phyloP scores from a whole-genome alignment of 2,113 vertebrate genomes.

The Larimichthys crocea region DNA sequence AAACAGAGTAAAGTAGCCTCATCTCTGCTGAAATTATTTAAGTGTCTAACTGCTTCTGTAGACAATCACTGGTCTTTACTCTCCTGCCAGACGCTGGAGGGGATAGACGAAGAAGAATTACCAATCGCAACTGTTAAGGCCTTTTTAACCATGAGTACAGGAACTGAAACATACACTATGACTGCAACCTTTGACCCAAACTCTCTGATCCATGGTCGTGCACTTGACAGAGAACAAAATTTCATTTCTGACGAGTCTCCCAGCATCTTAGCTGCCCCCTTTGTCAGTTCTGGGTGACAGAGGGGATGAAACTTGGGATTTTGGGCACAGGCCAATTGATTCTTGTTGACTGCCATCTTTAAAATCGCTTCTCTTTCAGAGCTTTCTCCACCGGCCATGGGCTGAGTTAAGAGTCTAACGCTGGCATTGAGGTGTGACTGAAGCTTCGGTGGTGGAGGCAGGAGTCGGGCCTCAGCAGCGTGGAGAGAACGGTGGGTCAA shows the following conservation, averaged over 20 bases:
- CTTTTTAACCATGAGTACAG: conserved; percentile 41
- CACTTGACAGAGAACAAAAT: conserved; percentile 50
- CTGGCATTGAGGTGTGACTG: conserved; percentile 59
- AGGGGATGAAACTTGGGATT: conserved; percentile 37
- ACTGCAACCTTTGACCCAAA: conserved; percentile 27
- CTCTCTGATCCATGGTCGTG: conserved; percentile 23
- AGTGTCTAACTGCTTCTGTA: conserved; percentile 28
- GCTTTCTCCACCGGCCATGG: conserved; percentile 15
- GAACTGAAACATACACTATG: conserved; percentile 36
- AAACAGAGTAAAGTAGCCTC: conserved; percentile 29
- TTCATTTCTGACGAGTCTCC: conserved; percentile 47
- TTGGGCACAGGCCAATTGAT: conserved; percentile 31
- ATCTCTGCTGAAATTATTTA: conserved; percentile 24
- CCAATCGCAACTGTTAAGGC: conserved; percentile 44
- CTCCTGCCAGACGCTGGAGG: conserved; percentile 67
- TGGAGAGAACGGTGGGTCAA: conserved; percentile 95
- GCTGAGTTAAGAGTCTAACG: conserved; percentile 46
- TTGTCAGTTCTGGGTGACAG: conserved; percentile 51
- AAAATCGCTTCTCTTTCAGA: conserved; percentile 33
- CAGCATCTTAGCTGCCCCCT: conserved; percentile 7
- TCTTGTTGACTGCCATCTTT: conserved; percentile 45
- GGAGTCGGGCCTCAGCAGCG: conserved; percentile 87
- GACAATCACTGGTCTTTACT: conserved; percentile 54
- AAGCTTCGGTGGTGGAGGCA: conserved; percentile 39
- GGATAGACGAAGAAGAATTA: conserved; percentile 36